Percentiles rank a stretch among this genome's conserved stretches.
Evolutionary conservation across 2,888 invertebrate genomes (phyloP).

Genomic region (Cephus spinipes): DNA sequence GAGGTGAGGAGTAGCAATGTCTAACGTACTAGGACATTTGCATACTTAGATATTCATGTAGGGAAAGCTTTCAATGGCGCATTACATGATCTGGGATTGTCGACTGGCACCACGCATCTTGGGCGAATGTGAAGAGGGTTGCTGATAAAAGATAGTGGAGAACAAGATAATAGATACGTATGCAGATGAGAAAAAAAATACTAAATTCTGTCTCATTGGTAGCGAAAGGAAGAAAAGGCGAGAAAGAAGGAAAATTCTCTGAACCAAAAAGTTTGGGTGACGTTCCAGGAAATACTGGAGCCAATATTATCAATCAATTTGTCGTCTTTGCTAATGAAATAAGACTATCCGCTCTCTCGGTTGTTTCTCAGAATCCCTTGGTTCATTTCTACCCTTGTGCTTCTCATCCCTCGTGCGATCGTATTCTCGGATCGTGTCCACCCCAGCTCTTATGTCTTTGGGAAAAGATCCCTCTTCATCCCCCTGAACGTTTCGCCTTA

Average conservation of each 20-base stretch:
- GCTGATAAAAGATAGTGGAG: neutral
- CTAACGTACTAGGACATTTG: conserved; percentile 51
- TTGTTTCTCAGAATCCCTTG: conserved; percentile 10
- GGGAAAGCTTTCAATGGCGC: conserved; percentile 44
- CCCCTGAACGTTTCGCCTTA: conserved; percentile 9
- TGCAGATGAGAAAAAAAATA: neutral
- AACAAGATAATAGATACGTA: neutral
- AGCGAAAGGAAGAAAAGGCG: neutral
- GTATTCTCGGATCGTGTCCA: neutral
- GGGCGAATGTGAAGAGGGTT: neutral
- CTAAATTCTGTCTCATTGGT: neutral
- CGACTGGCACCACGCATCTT: conserved; percentile 14
- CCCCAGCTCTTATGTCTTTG: neutral
- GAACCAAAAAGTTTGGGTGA: neutral
- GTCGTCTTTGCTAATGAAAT: conserved; percentile 34
- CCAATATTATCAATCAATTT: conserved; percentile 38
- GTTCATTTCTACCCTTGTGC: conserved; percentile 3
- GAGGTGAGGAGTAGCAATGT: conserved; percentile 28
- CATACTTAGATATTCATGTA: conserved; percentile 59
- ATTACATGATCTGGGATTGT: conserved; percentile 48
- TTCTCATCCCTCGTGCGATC: conserved; percentile 5
- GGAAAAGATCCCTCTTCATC: conserved; percentile 12
- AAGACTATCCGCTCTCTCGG: conserved; percentile 25
- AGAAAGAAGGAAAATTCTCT: neutral
- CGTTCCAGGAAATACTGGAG: conserved; percentile 3